A percentile compares a stretch with the other conserved stretches of the same genome.
Evolutionary conservation across 1,140 invertebrate species (phyloP).

Genomic region (Panagrolaimus sp.): DNA sequence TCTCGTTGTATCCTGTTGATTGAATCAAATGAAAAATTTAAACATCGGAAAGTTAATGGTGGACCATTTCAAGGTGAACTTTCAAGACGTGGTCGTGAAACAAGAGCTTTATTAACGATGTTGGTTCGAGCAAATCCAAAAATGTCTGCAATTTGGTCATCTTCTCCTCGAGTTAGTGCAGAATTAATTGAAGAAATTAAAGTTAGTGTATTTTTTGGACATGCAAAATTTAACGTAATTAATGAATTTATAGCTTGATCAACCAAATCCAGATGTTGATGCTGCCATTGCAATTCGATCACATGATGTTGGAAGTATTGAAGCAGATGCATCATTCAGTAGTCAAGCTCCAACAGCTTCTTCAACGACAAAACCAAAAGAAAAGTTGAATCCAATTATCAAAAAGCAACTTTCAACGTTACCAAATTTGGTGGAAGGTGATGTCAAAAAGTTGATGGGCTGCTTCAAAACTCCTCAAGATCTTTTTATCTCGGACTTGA

Average conservation of each 20-base stretch:
- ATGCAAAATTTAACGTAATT: slow-evolving; percentile 2
- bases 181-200: slow-evolving; percentile 58
- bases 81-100: slow-evolving; percentile 47
- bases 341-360: no score
- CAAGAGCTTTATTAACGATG: slow-evolving; percentile 45
- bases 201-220: slow-evolving; percentile 21
- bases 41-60: slow-evolving; percentile 42
- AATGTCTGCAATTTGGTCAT: slow-evolving; percentile 46
- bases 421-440: no score
- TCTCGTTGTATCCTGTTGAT: slow-evolving; percentile 46
- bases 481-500: no score
- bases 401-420: no score
- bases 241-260: slow-evolving; percentile 35
- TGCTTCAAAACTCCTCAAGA: no score
- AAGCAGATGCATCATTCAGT: slow-evolving; percentile 4
- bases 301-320: slow-evolving; percentile 36
- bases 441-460: no score
- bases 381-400: no score
- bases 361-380: no score
- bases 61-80: slow-evolving; percentile 54
- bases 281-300: slow-evolving; percentile 36
- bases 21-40: slow-evolving; percentile 56
- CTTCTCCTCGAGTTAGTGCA: slow-evolving; percentile 45
- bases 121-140: slow-evolving; percentile 46
- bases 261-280: slow-evolving; percentile 49